Evolutionary conservation across 2,888 invertebrate species (phyloP), one percentile per base, ranked within the genome.

Genomic region (Tenthredo notha): DNA sequence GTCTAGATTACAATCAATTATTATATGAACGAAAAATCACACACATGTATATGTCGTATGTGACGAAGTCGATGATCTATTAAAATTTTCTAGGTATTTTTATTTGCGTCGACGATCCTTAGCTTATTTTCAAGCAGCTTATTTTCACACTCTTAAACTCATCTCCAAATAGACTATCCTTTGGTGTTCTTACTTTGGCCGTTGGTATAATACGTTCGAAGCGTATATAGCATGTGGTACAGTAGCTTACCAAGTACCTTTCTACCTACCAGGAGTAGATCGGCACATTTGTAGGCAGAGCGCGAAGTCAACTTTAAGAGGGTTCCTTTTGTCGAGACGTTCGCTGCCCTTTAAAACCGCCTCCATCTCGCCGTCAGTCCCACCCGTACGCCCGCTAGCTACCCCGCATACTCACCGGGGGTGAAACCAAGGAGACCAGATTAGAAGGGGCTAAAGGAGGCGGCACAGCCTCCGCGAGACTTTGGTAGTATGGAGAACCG

Each of bases 391-490:
- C 70, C 86, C 86, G 86, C 86, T 87, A 25, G 88, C 88, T 86
- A 86, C 88, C 83, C 85, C 85, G 84, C 74, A 84, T 87, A 84
- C 82, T 65, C 84, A 86, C 89, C 89, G 91, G 90, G 92, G 92
- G 92, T 90, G 92, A 93, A 92, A 93, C 93, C 93, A 92, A 92
- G 92, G 92, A 92, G 93, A 92, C 93, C 90, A 90, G 92, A 93
- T 93, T 93, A 93, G 92, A 92, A 91, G 90, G 91, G 91, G 88
- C 80, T 80, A 61, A 77, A 77, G 80, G 61, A 50, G 80, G 80
- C 61, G 61, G 80, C 80, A 90, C 89, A 88, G 90, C 89, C 86
- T 87, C 83, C 80, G 77, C 84, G 82, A 77, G 78, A 21, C 84
- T 58, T 10, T 12, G n/a, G 18, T 54, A 33, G 33, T 80, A 58